Evolutionary conservation across 2,888 invertebrate genomes (phyloP), one percentile per base, ranked within the genome.

Genomic region (Napeogenes inachia): DNA sequence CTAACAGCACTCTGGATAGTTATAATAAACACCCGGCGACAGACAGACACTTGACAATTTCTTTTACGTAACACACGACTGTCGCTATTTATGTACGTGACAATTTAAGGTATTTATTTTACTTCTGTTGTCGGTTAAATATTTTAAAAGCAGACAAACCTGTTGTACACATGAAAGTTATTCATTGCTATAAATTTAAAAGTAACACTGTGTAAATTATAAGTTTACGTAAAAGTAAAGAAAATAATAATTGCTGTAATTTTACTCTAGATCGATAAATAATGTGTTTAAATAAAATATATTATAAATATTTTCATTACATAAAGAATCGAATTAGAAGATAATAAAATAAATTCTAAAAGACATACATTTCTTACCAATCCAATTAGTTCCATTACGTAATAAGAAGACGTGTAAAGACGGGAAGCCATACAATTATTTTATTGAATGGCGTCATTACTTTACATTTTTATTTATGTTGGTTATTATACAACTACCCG

Each of bases 371-470:
- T 8, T 50, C 12, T 30, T 10, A 30, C 10, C 6, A 30, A 50
- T 50, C 50, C 50, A 30, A 50, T 50, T 50, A 50, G 50, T 50
- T 6, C 5, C 5, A 30, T 50, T 50, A 12, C 30, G 30, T 50
- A 50, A 50, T 50, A 50, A 50, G 50, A 42, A 42, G 42, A 30
- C 21, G 21, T 30, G 21, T 50, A 50, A 50, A 50, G 30, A 50
- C 50, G 50, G 30, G 50, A 50, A 50, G 30, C 50, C 50, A 30
- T 50, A 10, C 30, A 30, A 30, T 50, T 50, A 50, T 42, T 42
- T 42, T 10, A 50, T 30, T 50, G 30, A 50, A 50, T 50, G 50
- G 50, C 50, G 50, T 50, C 50, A 50, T 50, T 30, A 50, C 30
- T 30, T 13, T 30, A 50, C 50, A 30, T 30, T 50, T 30, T 50